Base-by-base conservation (phyloP, 2,888 invertebrate genomes). In the Lithophane semibrunnea region DNA sequence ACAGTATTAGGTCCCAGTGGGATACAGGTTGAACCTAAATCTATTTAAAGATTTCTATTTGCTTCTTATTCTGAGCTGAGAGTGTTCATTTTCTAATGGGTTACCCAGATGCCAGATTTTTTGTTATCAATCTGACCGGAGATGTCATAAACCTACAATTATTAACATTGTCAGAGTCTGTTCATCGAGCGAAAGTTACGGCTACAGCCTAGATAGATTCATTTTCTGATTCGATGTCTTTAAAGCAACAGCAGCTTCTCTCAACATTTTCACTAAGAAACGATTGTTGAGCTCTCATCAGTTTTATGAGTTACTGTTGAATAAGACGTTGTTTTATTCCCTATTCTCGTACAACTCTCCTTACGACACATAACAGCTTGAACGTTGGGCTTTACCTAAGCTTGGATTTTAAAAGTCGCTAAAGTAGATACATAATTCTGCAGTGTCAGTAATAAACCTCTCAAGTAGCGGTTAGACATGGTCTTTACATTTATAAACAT, bases 1-100 rank as follows among this genome's bases (percentile, higher is more conserved):
- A 77, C 76, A 80, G 64, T 80, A 80, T 71, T 71, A 74, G 68
- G 56, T 68, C 60, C 49, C 58, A 67, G 9, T 16, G 56, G 77
- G 80, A 71, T 63, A 47, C 21, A 64, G 73, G 73, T 80, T 74
- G 61, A 74, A 71, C 21, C 68, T 80, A 67, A 66, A 37, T 21
- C 24, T 73, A 64, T 81, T 42, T 47, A 58, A 13, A 24, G 16
- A 56, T 70, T 12, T 56, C 13, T 29, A 24, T 66, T 58, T 67
- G 21, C n/a, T 68, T 58, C 21, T 16, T 13, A 29, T 29, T n/a
- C 18, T 16, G 10, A 66, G 52, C n/a, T 47, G 12, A 69, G 12
- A 69, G 44, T 52, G 21, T 47, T 54, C 24, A 73, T 78, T 78
- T 73, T 73, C 16, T 72, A 73, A 78, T 78, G 78, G 21, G 13